These are phyloP conservation scores for Saguinus midas DNA, from an alignment of 2,113 vertebrate species.

Conservation along the genomic window DNA sequence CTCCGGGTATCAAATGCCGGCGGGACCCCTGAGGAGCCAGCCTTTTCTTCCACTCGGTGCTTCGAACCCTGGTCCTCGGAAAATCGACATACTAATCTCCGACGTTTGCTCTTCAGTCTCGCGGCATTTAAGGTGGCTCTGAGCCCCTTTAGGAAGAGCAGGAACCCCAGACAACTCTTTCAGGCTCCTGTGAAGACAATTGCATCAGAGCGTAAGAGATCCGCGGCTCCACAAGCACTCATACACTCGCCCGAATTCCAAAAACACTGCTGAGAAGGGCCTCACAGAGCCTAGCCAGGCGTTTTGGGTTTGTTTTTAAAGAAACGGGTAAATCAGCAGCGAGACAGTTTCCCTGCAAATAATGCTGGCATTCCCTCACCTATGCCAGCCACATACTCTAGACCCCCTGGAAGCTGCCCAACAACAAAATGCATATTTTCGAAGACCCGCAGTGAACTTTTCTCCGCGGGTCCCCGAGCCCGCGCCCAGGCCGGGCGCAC, in stretches of 20 bases:
- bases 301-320: background rate
- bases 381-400: background rate
- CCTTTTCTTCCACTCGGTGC: constrained; percentile 67
- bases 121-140: background rate
- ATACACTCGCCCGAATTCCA: background rate
- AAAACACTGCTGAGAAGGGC: background rate
- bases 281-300: background rate
- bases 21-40: constrained; percentile 56
- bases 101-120: constrained; percentile 48
- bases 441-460: background rate
- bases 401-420: background rate
- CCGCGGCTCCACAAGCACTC: background rate
- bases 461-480: background rate
- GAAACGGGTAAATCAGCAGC: background rate
- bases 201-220: constrained; percentile 69
- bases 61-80: constrained; percentile 66
- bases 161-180: constrained; percentile 8
- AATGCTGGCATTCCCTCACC: background rate
- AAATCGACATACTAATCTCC: constrained; percentile 77
- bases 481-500: background rate
- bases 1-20: constrained; percentile 33
- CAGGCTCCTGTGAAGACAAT: constrained; percentile 81
- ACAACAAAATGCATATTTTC: background rate
- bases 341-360: background rate
- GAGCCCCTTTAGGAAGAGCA: constrained; percentile 10